Evolutionary conservation across 2,113 vertebrate genomes (phyloP).

Genomic region (Syngnathus scovelli): DNA sequence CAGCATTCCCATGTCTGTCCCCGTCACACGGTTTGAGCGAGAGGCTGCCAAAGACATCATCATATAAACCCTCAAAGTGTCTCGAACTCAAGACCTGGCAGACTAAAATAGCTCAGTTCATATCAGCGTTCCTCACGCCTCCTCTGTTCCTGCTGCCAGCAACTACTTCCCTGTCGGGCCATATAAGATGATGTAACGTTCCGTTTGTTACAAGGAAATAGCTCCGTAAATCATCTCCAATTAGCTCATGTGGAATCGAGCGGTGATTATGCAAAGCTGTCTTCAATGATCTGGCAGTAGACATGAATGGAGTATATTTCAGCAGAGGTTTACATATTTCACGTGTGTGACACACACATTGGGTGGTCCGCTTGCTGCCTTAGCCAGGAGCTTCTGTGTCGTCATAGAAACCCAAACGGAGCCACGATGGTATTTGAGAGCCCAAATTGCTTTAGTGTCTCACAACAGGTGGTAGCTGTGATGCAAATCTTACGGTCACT

Average conservation of each 20-base stretch:
- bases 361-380: constrained; percentile 12
- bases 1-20: constrained; percentile 28
- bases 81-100: constrained; percentile 39
- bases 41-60: constrained; percentile 38
- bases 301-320: constrained; percentile 15
- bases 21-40: not conserved
- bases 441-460: constrained; percentile 39
- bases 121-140: constrained; percentile 56
- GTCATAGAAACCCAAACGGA: constrained; percentile 59
- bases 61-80: constrained; percentile 51
- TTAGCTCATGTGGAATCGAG: constrained; percentile 1
- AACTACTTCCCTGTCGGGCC: constrained; percentile 40
- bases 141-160: constrained; percentile 49
- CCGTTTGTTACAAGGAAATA: constrained; percentile 19
- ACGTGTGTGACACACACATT: not conserved
- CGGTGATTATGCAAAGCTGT: constrained; percentile 6
- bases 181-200: constrained; percentile 45
- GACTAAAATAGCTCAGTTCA: constrained; percentile 66
- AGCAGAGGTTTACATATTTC: not conserved
- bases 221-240: constrained; percentile 5
- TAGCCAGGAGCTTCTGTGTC: constrained; percentile 45
- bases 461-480: constrained; percentile 33
- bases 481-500: constrained; percentile 36
- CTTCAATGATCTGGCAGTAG: constrained; percentile 13
- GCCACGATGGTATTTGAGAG: constrained; percentile 41